A percentile compares a stretch with the other conserved stretches of the same genome.
These are phyloP conservation scores for Uropetala carovei DNA, from an alignment of 2,888 invertebrate genomes.

Conservation along the genomic window DNA sequence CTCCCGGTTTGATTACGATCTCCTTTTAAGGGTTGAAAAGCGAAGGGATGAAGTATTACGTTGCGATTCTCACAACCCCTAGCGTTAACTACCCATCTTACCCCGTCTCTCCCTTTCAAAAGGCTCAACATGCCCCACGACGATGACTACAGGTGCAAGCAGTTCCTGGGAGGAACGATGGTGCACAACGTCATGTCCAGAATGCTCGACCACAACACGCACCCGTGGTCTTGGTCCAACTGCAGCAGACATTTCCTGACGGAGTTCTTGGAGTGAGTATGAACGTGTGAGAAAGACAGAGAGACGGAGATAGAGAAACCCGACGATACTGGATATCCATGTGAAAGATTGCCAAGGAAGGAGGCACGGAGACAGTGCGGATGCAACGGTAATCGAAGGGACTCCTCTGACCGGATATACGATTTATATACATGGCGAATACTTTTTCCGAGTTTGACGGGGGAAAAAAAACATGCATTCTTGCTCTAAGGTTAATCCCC, in stretches of 20 bases:
- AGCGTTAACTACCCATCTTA: neutral
- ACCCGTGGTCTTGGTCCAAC: conserved; percentile 93
- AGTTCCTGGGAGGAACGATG: conserved; percentile 76
- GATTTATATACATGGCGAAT: neutral
- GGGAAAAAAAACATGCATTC: neutral
- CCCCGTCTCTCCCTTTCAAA: conserved; percentile 69
- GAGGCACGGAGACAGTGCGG: neutral
- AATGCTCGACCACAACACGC: conserved; percentile 86
- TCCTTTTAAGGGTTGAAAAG: neutral
- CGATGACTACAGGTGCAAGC: conserved; percentile 84
- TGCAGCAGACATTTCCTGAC: conserved; percentile 87
- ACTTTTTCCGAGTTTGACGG: neutral
- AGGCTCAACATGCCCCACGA: conserved; percentile 92
- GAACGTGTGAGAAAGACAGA: neutral
- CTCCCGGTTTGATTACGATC: neutral
- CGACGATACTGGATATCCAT: neutral
- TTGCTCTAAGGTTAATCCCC: neutral
- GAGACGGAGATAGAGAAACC: neutral
- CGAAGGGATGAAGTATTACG: neutral
- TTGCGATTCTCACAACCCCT: neutral
- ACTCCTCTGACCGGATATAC: neutral
- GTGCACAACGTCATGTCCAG: conserved; percentile 88
- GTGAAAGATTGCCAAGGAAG: neutral
- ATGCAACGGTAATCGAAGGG: conserved; percentile 32
- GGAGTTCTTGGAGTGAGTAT: conserved; percentile 87